Base-by-base conservation (phyloP, 2,797 vertebrate genomes). In the Sebastes paucispinis region DNA sequence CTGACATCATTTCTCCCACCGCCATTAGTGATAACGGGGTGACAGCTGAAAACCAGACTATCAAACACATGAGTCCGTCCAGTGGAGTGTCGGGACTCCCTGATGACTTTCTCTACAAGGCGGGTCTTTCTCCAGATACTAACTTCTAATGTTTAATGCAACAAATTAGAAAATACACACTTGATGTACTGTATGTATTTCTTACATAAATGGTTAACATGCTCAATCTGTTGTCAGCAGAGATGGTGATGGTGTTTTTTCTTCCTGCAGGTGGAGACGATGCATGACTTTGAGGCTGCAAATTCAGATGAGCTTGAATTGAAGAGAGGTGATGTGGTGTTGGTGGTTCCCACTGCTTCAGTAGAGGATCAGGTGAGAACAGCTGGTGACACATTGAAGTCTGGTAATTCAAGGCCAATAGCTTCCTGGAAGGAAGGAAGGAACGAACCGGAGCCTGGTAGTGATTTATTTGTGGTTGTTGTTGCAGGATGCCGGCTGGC, bases 281-380 rank as follows among this genome's bases (percentile, higher is more conserved):
- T 99, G 77, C 98, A 99, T 9, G 98, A 99, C 86, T 99, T 99
- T 4, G 97, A 99, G 66, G 98, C 98, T 86, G 98, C 97, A 69
- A 99, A 99, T 85, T 96, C 95, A 24, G 98, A 99, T 82, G 98
- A 99, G 85, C 96, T 99, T 25, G 96, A 96, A 36, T 93, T 99
- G 72, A 96, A 96, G 77, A 93, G 96, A 85, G 98, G 98, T 4
- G 97, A 99, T 3, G 90, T 97, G 81, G 97, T 99, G 36, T 82
- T 99, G 80, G 98, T 99, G 80, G 85, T 99, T 82, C 96, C 97
- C 55, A 97, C 97, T 1, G 95, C 95, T 27, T 96, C 96, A 39
- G 75, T 92, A 20, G 98, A 97, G 84, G 98, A 99, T 91, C 98
- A 98, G 97, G 98, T 99, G 36, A 92, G 80, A 29, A 8, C 3